A percentile compares a stretch with the other conserved stretches of the same genome.
phyloP scores from a whole-genome alignment of 2,888 invertebrate genomes.

The Linhomoeus sp. region DNA sequence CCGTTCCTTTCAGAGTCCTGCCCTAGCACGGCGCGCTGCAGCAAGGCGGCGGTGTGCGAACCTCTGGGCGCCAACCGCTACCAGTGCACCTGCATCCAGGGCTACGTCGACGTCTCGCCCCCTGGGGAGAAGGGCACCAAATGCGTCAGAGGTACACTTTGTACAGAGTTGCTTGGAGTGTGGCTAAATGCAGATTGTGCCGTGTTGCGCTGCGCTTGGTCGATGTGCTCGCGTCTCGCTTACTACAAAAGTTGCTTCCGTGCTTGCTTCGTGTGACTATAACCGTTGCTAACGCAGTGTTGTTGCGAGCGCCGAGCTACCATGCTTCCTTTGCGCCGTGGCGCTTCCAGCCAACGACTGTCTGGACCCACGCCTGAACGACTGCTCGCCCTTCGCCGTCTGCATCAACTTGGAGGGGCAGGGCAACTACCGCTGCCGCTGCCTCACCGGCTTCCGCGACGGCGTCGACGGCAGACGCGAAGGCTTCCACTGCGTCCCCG shows the following conservation, averaged over 20 bases:
- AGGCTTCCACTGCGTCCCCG: neutral
- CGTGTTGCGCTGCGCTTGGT: no score
- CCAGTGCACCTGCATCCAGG: constrained; percentile 24
- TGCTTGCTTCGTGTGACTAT: no score
- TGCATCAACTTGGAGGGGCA: constrained; percentile 8
- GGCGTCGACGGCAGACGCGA: neutral
- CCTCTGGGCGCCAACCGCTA: constrained; percentile 24
- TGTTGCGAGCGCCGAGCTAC: no score
- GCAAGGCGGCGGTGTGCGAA: constrained; percentile 24
- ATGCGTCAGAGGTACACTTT: constrained; percentile 21
- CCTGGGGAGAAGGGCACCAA: constrained; percentile 15
- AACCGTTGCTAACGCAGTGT: neutral
- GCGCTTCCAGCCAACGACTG: constrained; percentile 18
- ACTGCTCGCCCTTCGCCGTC: constrained; percentile 20
- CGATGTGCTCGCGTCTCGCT: no score
- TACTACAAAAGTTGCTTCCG: no score
- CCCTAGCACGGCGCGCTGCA: constrained; percentile 24
- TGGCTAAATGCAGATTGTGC: no score
- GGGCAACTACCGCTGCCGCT: neutral
- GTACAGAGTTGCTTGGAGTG: no score
- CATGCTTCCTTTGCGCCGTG: neutral
- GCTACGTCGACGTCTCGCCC: constrained; percentile 23
- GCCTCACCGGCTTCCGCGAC: neutral
- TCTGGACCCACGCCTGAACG: constrained; percentile 16
- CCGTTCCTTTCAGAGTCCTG: constrained; percentile 21